Percentiles rank a stretch among this genome's conserved stretches.
Conservation (phyloP, 2,797 vertebrate species). For the Megalops cyprinoides region DNA sequence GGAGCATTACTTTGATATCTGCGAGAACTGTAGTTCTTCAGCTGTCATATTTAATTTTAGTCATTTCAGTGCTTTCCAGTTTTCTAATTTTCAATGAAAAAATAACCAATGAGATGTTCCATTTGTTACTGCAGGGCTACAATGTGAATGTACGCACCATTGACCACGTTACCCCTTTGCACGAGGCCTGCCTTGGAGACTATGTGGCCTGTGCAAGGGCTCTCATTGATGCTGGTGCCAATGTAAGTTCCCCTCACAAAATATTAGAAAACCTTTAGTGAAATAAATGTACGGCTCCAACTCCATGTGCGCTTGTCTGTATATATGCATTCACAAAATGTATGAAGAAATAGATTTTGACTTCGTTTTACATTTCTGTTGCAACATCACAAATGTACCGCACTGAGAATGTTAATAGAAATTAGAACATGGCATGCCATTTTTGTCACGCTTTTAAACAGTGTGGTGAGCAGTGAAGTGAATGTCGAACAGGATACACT, state of each 20-base stretch:
- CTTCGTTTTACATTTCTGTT: too few species aligned
- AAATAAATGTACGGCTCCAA: too few species aligned
- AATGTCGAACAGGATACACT: slow-evolving; percentile 24
- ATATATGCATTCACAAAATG: background rate
- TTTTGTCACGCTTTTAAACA: background rate
- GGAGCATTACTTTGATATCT: background rate
- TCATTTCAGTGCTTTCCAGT: too few species aligned
- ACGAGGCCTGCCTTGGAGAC: slow-evolving; percentile 90
- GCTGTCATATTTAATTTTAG: too few species aligned
- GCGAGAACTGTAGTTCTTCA: too few species aligned
- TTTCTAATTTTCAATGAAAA: background rate
- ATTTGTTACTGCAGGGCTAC: slow-evolving; percentile 78
- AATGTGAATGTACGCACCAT: slow-evolving; percentile 90
- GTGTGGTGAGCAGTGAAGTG: background rate
- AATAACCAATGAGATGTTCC: background rate
- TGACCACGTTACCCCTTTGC: slow-evolving; percentile 91
- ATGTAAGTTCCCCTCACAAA: slow-evolving; percentile 74
- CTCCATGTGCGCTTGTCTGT: background rate
- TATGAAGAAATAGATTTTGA: too few species aligned
- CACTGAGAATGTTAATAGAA: too few species aligned
- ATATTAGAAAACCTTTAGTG: background rate
- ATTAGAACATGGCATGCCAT: too few species aligned
- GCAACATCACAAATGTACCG: too few species aligned
- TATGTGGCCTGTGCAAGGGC: slow-evolving; percentile 87
- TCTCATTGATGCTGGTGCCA: slow-evolving; percentile 92